Evolutionary conservation across 2,113 vertebrate genomes (phyloP).

Genomic region (Bostrychus sinensis): DNA sequence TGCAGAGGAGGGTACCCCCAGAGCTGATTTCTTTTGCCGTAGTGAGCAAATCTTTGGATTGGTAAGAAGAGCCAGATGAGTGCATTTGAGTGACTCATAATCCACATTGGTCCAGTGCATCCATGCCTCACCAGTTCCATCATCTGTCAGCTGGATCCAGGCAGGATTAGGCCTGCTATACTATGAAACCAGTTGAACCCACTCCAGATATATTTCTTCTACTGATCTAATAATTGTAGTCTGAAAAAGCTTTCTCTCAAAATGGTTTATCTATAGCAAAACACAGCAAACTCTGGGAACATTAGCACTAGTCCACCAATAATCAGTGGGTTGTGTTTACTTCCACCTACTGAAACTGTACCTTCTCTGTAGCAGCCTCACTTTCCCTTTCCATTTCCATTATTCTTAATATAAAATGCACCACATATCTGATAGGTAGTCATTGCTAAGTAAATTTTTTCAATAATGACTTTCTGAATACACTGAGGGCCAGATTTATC

Average conservation of each 20-base stretch:
- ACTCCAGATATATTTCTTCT: not conserved
- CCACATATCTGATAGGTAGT: too few relatives aligned
- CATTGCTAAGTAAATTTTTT: too few relatives aligned
- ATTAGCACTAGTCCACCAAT: too few relatives aligned
- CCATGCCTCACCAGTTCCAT: slow-evolving; percentile 26
- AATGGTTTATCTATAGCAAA: too few relatives aligned
- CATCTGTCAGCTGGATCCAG: slow-evolving; percentile 15
- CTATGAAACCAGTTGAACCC: not conserved
- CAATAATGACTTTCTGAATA: too few relatives aligned
- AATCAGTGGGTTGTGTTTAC: too few relatives aligned
- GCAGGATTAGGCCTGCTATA: not conserved
- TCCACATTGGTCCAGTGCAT: slow-evolving; percentile 21
- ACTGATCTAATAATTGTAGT: not conserved
- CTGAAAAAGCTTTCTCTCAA: too few relatives aligned
- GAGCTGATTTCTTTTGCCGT: slow-evolving; percentile 43
- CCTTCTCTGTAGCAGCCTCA: not conserved
- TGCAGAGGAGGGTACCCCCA: slow-evolving; percentile 43
- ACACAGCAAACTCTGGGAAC: too few relatives aligned
- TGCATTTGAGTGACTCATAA: slow-evolving; percentile 51
- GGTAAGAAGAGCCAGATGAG: slow-evolving; percentile 66
- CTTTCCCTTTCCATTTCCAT: not conserved
- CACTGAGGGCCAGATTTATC: too few relatives aligned
- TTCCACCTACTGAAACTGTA: not conserved
- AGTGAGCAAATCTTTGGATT: slow-evolving; percentile 42
- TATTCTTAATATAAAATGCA: too few relatives aligned